These are phyloP conservation scores for Saccopteryx leptura DNA, from an alignment of 2,113 vertebrate genomes.

Conservation along the genomic window DNA sequence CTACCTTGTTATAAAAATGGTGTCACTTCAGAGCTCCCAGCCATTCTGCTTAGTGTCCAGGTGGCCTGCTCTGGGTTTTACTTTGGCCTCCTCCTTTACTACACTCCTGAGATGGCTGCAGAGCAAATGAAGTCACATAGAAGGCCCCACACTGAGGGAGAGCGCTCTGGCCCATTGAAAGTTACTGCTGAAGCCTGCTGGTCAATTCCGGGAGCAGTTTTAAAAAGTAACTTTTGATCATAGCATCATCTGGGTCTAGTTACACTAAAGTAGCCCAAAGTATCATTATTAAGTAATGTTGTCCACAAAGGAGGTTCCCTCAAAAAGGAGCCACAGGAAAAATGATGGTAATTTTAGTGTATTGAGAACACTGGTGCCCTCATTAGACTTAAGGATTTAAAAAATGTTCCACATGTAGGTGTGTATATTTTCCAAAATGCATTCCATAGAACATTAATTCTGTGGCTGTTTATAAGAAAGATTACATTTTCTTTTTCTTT, in stretches of 20 bases:
- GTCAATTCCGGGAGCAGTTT: neutral
- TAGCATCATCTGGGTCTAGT: neutral
- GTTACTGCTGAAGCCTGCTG: neutral
- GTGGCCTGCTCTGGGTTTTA: neutral
- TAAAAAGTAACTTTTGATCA: constrained; percentile 21
- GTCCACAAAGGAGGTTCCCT: neutral
- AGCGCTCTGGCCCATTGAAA: neutral
- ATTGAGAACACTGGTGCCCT: neutral
- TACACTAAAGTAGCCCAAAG: neutral
- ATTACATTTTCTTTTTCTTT: neutral
- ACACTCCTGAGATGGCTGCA: neutral
- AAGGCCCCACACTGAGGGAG: neutral
- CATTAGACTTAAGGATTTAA: constrained; percentile 8
- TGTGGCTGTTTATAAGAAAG: neutral
- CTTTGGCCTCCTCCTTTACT: neutral
- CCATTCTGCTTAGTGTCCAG: neutral
- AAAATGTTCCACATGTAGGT: neutral
- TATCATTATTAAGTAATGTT: constrained; percentile 21
- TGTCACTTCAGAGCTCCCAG: neutral
- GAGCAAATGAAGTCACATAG: neutral
- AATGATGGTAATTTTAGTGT: neutral
- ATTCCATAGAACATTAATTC: neutral
- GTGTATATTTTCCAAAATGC: neutral
- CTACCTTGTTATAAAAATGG: neutral
- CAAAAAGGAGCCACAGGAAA: neutral